Evolutionary conservation across 2,113 vertebrate species (phyloP).

Genomic region (Poecile atricapillus): DNA sequence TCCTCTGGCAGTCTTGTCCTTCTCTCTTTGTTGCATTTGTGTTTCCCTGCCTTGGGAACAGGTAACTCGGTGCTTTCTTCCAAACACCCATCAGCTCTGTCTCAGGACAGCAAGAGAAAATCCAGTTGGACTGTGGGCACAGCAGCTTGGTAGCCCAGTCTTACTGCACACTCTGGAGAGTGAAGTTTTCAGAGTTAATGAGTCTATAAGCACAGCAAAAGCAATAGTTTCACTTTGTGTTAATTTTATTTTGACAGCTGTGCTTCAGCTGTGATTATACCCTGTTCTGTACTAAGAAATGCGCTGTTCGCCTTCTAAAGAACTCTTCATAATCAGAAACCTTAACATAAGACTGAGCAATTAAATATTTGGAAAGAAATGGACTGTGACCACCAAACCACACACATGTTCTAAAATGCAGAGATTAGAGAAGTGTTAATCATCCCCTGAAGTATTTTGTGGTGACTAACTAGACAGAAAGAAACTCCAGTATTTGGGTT

Average conservation of each 20-base stretch:
- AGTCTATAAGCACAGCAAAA: background rate
- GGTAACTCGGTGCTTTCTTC: accelerated
- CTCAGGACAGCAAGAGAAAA: background rate
- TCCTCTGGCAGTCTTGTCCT: background rate
- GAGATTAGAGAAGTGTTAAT: background rate
- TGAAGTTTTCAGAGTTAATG: background rate
- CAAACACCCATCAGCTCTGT: background rate
- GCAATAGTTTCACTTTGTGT: background rate
- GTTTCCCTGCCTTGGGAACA: background rate
- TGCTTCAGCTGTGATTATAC: constrained; percentile 7
- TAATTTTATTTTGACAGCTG: constrained; percentile 24
- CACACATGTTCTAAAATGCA: background rate
- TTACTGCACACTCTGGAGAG: background rate
- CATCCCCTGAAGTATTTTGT: background rate
- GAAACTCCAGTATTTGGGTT: background rate
- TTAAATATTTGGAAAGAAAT: background rate
- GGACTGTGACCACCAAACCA: background rate
- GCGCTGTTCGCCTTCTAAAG: background rate
- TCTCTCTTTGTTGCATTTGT: background rate
- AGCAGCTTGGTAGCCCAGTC: background rate
- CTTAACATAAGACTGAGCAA: background rate
- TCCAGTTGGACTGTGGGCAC: background rate
- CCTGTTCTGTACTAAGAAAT: background rate
- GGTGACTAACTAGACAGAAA: background rate
- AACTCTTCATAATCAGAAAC: background rate